Base-by-base conservation (phyloP, 1,140 invertebrate genomes). In the Maconellicoccus hirsutus region DNA sequence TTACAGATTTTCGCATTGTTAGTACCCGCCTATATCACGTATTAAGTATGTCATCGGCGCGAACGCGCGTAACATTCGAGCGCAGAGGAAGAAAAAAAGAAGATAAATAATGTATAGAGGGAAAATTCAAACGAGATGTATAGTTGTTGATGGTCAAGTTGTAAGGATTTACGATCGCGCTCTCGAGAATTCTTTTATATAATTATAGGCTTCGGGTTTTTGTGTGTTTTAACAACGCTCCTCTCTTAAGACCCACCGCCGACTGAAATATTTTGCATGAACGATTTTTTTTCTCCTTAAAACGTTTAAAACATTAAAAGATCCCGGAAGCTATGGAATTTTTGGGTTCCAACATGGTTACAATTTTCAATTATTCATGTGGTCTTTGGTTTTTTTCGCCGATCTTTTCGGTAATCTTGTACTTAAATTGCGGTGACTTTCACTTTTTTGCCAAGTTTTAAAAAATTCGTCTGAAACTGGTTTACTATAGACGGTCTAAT, bases 91-190 rank as follows among this genome's bases (percentile, higher is more conserved):
- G 42, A 4, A 52, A 16, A 16, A 52, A 52, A 52, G 29, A 33
- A 33, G 29, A 3, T 12, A 52, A 52, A 16, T 8, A 52, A 52
- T 8, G 10, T 52, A 52, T 16, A 38, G 42, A 52, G n/a, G 10
- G n/a, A 52, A 52, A 52, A 52, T 52, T 52, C 42, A 14, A 52
- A 52, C 42, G 16, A 52, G 42, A 52, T 52, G 16, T 52, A 52
- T 12, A 6, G 29, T 12, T 52, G 42, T 8, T 16, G 42, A 52
- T 19, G 42, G 42, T 19, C 42, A 52, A 52, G 42, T 52, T 52
- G 42, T 52, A 52, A 52, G 42, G 42, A 52, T 52, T 52, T 52
- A 52, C 42, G 42, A 52, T 52, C n/a, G 42, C 42, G 42, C 42
- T 52, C 12, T 52, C n/a, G 42, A 52, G 42, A 52, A 19, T 16